These are phyloP conservation scores for Gobius niger DNA, from an alignment of 2,113 vertebrate genomes.

Conservation along the genomic window DNA sequence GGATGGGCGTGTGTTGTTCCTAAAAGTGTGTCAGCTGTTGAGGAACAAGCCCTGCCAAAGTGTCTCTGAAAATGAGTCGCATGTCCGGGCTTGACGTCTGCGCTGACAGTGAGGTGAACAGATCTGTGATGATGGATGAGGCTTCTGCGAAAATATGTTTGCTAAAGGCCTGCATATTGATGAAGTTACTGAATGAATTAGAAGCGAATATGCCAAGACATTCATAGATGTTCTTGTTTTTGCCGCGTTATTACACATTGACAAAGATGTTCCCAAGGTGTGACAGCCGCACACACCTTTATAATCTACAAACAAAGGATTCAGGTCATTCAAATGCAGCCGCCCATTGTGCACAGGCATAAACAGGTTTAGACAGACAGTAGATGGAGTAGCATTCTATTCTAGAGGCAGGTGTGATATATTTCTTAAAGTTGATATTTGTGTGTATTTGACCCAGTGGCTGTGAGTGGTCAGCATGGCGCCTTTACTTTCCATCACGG, in stretches of 20 bases:
- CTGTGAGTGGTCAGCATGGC: too few relatives aligned
- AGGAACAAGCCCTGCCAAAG: neutral
- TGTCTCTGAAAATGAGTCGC: neutral
- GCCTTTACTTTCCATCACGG: too few relatives aligned
- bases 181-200: too few relatives aligned
- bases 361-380: neutral
- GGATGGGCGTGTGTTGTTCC: neutral
- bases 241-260: neutral
- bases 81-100: neutral
- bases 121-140: neutral
- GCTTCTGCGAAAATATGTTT: neutral
- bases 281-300: neutral
- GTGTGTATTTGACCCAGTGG: too few relatives aligned
- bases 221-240: neutral
- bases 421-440: too few relatives aligned
- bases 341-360: neutral
- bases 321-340: neutral
- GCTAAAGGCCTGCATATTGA: too few relatives aligned
- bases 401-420: too few relatives aligned
- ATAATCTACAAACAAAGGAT: neutral
- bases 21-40: constrained; percentile 8
- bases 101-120: neutral
- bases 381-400: too few relatives aligned
- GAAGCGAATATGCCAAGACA: too few relatives aligned
- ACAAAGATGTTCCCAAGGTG: neutral